Conservation (phyloP, 1,140 invertebrate genomes). For the Odontomachus brunneus region DNA sequence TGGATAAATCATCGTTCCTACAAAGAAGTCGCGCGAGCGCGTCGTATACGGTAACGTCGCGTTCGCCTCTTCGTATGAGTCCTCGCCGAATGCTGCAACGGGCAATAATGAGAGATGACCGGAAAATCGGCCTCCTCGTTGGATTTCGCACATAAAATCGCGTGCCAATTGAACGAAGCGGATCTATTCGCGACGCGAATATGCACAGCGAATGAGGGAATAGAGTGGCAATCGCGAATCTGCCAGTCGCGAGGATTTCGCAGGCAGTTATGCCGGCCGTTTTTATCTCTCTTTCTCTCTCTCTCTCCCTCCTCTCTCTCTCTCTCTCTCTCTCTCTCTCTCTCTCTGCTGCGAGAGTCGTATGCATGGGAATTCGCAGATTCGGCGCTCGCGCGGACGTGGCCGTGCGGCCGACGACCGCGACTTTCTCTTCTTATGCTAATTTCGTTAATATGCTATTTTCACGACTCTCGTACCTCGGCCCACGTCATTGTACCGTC, state of each 20-base stretch:
- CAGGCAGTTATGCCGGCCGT: slow-evolving; percentile 30
- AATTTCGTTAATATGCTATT: slow-evolving; percentile 83
- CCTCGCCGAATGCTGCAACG: not conserved
- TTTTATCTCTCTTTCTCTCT: slow-evolving; percentile 36
- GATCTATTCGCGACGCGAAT: not conserved
- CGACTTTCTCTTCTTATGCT: slow-evolving; percentile 84
- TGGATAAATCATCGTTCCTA: not conserved
- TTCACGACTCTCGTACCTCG: slow-evolving; percentile 75
- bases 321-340: slow-evolving; percentile 35
- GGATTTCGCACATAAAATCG: too few species aligned
- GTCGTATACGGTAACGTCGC: too few species aligned
- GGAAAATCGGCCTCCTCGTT: too few species aligned
- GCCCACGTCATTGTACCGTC: slow-evolving; percentile 50
- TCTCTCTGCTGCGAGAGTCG: slow-evolving; percentile 24
- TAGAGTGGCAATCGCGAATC: not conserved
- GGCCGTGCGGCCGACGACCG: slow-evolving; percentile 78
- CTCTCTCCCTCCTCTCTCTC: not conserved
- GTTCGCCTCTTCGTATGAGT: too few species aligned
- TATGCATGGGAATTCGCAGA: slow-evolving; percentile 65
- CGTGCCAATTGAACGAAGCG: not conserved
- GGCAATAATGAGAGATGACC: too few species aligned
- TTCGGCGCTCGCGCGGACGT: slow-evolving; percentile 74
- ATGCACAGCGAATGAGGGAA: not conserved
- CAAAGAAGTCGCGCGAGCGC: not conserved
- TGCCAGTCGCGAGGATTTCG: slow-evolving; percentile 19